Conservation (phyloP, 2,113 vertebrate species). For the Dascyllus trimaculatus region DNA sequence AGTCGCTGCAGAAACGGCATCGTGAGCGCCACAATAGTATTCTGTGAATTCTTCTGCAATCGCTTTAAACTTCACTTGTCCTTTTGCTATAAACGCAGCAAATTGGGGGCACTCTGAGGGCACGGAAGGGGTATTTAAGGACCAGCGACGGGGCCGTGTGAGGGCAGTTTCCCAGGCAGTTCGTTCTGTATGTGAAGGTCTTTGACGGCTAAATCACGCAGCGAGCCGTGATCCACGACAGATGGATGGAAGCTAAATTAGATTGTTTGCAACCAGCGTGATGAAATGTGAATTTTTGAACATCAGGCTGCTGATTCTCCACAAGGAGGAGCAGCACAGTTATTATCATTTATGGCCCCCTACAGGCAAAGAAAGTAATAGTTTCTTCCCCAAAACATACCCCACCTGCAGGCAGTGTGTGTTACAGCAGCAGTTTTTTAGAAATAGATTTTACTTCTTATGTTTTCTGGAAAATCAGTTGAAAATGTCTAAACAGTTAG, state of each 20-base stretch:
- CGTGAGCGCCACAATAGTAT: background rate
- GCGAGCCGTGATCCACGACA: background rate
- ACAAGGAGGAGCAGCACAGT: background rate
- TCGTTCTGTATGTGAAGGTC: background rate
- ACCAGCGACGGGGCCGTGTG: background rate
- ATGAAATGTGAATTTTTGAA: no score
- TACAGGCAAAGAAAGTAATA: no score
- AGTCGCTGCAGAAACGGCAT: constrained; percentile 18
- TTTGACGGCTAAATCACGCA: background rate
- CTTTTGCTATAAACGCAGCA: background rate
- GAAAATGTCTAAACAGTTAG: no score
- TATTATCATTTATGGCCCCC: background rate
- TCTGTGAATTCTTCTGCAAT: constrained; percentile 21
- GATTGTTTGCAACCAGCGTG: no score
- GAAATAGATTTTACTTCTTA: no score
- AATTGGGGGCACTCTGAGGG: constrained; percentile 24
- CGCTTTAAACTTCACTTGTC: constrained; percentile 15
- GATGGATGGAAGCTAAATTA: background rate
- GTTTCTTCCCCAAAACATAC: no score
- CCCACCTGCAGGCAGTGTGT: no score
- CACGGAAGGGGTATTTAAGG: no score
- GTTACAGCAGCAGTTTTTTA: no score
- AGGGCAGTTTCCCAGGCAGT: no score
- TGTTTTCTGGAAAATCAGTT: no score
- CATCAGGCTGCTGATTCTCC: background rate